Base-by-base conservation (phyloP, 2,888 invertebrate genomes). In the Morpho deidamia region DNA sequence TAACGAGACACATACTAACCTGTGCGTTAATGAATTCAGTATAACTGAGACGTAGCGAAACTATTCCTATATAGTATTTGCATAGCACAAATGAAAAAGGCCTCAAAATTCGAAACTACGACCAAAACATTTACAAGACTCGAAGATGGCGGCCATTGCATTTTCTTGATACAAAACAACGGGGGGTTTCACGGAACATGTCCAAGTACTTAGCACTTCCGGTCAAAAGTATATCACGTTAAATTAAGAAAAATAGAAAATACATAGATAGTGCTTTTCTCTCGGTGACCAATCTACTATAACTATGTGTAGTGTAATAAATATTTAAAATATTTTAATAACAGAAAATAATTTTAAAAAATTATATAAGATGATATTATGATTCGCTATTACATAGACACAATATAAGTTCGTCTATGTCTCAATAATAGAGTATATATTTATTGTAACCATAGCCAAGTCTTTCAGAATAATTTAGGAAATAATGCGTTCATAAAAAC, bases 81-180 rank as follows among this genome's bases (percentile, higher is more conserved):
- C 86, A 88, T 87, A 85, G 72, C 84, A 89, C 79, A 71, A 69
- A 71, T 58, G 74, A 82, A 83, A 81, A 75, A 81, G 68, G 74
- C 81, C 76, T 86, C 78, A 88, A 82, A 87, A 78, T 84, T 66
- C 72, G 81, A 76, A 87, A 88, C 86, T 89, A 87, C 87, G 89
- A 89, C 91, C 92, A 93, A 94, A 94, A 94, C 93, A 94, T 93
- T 92, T 92, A 93, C 92, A 92, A 93, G 93, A 93, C 91, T 93
- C 92, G 93, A 94, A 94, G 93, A 94, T 94, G 94, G 94, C 94
- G 94, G 94, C 94, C 94, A 94, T 94, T 93, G 91, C 93, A 88
- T 93, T 92, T 92, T 92, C 93, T 91, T 92, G 94, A 94, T 94
- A 94, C 94, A 94, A 94, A 93, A 88, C 90, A 90, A 83, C 88